Percentiles rank a stretch among this genome's conserved stretches.
Evolutionary conservation across 2,797 vertebrate genomes (phyloP).

Genomic region (Macrochelys suwanniensis): DNA sequence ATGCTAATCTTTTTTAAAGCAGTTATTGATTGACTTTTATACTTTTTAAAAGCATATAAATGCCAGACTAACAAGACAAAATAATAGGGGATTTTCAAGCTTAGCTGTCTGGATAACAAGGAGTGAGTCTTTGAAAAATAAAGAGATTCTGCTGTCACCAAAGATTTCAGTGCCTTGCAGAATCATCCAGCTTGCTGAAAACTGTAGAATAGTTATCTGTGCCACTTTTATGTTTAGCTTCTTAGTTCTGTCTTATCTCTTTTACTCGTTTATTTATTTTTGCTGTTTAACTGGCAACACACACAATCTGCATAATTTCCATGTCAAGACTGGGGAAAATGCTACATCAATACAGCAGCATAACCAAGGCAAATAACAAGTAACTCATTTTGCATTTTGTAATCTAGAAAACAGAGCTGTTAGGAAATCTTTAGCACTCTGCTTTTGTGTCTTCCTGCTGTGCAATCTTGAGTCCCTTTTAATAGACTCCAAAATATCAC

Average conservation of each 20-base stretch:
- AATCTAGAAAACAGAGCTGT: conserved; percentile 41
- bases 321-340: neutral
- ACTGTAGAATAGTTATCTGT: neutral
- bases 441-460: conserved; percentile 39
- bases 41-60: conserved; percentile 36
- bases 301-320: neutral
- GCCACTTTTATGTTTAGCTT: neutral
- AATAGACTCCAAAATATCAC: conserved; percentile 54
- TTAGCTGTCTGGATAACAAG: conserved; percentile 3
- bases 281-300: neutral
- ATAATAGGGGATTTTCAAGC: neutral
- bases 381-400: neutral
- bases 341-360: neutral
- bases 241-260: conserved; percentile 6
- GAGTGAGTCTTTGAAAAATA: conserved; percentile 24
- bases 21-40: conserved; percentile 14
- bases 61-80: conserved; percentile 27
- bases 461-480: conserved; percentile 43
- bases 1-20: conserved; percentile 15
- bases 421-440: conserved; percentile 1
- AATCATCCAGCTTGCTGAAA: conserved; percentile 14
- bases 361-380: neutral
- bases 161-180: neutral
- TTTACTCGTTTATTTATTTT: conserved; percentile 15
- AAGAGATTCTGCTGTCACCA: conserved; percentile 15